A percentile compares a stretch with the other conserved stretches of the same genome.
Evolutionary conservation across 2,113 vertebrate species (phyloP).

Genomic region (Phoenicopterus ruber): DNA sequence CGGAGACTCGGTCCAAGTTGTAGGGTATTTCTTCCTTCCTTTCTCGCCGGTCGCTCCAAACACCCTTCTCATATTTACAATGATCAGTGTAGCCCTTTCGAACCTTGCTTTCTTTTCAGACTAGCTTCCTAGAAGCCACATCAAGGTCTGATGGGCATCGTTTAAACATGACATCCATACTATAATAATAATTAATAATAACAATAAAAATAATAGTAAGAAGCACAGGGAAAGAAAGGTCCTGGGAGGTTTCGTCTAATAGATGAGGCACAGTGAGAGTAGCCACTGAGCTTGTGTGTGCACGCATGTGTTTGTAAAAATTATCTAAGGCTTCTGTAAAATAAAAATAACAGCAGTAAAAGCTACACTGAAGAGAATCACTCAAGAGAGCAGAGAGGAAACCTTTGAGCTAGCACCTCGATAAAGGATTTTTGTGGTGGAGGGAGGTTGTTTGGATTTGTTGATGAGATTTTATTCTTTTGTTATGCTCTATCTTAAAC

Average conservation of each 20-base stretch:
- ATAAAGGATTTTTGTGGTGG: not conserved
- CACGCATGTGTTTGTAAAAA: not conserved
- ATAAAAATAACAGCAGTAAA: conserved; percentile 18
- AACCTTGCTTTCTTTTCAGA: conserved; percentile 32
- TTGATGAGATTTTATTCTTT: conserved; percentile 7
- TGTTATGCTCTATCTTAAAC: not conserved
- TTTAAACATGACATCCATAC: not conserved
- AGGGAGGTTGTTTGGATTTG: not conserved
- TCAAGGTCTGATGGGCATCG: conserved; percentile 17
- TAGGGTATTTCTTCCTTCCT: not conserved
- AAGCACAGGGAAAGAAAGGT: not conserved
- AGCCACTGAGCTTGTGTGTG: not conserved
- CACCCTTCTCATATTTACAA: not conserved
- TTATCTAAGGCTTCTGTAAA: not conserved
- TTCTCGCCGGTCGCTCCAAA: not conserved
- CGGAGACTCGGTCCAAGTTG: not conserved
- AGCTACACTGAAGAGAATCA: not conserved
- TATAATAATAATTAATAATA: conserved; percentile 11
- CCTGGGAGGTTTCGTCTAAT: not conserved
- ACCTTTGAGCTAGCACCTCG: not conserved
- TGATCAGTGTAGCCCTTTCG: not conserved
- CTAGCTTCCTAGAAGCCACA: conserved; percentile 48
- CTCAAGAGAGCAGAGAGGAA: not conserved
- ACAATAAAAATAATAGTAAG: conserved; percentile 37
- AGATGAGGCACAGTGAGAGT: not conserved